phyloP scores from a whole-genome alignment of 2,113 vertebrate species.

The Formicarius rufipectus region DNA sequence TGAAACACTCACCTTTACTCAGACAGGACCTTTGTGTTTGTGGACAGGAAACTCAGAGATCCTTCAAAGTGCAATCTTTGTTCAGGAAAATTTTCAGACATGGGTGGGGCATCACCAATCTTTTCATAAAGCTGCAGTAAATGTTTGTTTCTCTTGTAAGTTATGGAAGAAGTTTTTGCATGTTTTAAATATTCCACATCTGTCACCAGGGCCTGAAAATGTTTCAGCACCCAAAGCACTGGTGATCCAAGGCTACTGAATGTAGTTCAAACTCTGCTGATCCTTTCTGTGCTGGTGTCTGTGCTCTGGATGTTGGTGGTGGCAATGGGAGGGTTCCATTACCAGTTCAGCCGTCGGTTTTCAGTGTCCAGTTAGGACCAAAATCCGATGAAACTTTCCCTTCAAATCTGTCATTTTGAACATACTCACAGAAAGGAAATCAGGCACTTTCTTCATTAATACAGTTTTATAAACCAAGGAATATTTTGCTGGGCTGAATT shows the following conservation, averaged over 20 bases:
- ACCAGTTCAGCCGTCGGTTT: background rate
- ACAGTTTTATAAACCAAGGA: background rate
- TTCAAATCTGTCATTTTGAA: background rate
- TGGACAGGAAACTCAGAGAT: background rate
- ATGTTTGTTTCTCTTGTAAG: background rate
- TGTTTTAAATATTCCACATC: background rate
- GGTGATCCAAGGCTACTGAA: background rate
- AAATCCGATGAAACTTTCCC: background rate
- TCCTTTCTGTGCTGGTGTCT: background rate
- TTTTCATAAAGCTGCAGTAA: background rate
- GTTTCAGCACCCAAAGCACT: background rate
- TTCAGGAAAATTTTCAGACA: background rate
- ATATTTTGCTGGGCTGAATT: conserved; percentile 38
- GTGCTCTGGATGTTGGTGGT: background rate
- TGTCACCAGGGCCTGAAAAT: background rate
- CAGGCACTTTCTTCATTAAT: conserved; percentile 27
- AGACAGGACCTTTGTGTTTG: background rate
- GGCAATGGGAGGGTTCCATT: background rate
- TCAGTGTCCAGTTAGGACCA: background rate
- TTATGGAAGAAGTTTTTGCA: background rate
- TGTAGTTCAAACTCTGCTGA: background rate
- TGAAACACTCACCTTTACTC: background rate
- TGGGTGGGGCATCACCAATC: background rate
- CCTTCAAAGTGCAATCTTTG: background rate
- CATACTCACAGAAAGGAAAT: background rate